A percentile compares a stretch with the other conserved stretches of the same genome.
Evolutionary conservation across 1,140 invertebrate species (phyloP).

Genomic region (Diprion similis): DNA sequence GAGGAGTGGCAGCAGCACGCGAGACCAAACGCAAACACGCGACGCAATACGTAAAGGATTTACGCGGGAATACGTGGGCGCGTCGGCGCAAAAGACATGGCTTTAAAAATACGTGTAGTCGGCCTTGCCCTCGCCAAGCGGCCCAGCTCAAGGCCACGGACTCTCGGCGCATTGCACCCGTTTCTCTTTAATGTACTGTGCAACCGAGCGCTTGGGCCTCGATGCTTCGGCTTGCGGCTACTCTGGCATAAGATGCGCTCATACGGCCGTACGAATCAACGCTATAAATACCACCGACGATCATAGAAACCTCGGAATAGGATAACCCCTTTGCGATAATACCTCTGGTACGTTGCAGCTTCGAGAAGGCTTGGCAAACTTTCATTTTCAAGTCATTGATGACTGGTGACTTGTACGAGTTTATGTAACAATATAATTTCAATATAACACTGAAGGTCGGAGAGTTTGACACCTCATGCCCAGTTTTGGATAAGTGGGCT

Average conservation of each 20-base stretch:
- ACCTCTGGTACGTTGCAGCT: too few species aligned
- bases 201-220: neutral
- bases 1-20: neutral
- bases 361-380: too few species aligned
- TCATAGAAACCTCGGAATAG: neutral
- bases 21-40: neutral
- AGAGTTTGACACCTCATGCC: too few species aligned
- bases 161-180: constrained; percentile 3
- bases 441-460: too few species aligned
- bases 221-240: neutral
- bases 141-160: neutral
- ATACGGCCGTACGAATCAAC: neutral
- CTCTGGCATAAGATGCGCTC: neutral
- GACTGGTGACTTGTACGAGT: too few species aligned
- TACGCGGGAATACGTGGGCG: neutral
- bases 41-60: neutral
- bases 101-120: neutral
- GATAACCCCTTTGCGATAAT: too few species aligned
- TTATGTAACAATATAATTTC: too few species aligned
- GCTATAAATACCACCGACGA: neutral
- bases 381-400: too few species aligned
- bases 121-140: constrained; percentile 3
- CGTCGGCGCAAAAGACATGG: neutral
- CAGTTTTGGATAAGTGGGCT: too few species aligned
- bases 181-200: constrained; percentile 2